Evolutionary conservation across 2,113 vertebrate species (phyloP), one percentile per base, ranked within the genome.

Genomic region (Sylvilagus bachmani): DNA sequence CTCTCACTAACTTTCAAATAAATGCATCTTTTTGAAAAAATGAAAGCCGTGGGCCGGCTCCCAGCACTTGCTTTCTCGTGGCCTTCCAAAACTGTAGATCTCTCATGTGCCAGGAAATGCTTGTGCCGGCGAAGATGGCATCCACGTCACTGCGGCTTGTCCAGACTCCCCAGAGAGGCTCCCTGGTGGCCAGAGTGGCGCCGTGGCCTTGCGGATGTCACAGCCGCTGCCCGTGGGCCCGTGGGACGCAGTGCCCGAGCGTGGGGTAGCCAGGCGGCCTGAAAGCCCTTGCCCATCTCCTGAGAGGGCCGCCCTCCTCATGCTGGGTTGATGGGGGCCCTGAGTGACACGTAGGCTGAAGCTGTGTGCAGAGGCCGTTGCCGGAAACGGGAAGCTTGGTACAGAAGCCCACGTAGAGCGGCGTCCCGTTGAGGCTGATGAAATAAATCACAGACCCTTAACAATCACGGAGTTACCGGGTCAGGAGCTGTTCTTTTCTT

Each of bases 211-310:
- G 36, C 38, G 1, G n/a, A 5, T 6, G 0, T 22, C 8, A 10
- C 5, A 4, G 0, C 38, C 64, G 1, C 36, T 16, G 4, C 24
- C 53, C 6, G 0, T 33, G 55, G 10, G 51, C 61, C 61, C 13
- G 6, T 21, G 29, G 70, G 49, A 31, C 4, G 13, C 10, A 36
- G 66, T 19, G 22, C 21, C 1, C 0, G 0, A 27, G 78, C 12
- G 2, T n/a, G 44, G 6, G 13, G 9, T 58, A 81, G 6, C 73
- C 0, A 0, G 3, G 38, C 4, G 0, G 3, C 84, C 79, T 71
- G n/a, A 11, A 66, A 49, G 22, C 53, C 33, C 25, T 38, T 14
- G 44, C 29, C 82, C n/a, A 25, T 33, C 25, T 16, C 17, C 12
- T 24, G 22, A 0, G 11, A 9, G 16, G 21, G 66, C 22, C 12